Conservation (phyloP, 2,888 invertebrate species). For the Rhimphoctona megacephalus region DNA sequence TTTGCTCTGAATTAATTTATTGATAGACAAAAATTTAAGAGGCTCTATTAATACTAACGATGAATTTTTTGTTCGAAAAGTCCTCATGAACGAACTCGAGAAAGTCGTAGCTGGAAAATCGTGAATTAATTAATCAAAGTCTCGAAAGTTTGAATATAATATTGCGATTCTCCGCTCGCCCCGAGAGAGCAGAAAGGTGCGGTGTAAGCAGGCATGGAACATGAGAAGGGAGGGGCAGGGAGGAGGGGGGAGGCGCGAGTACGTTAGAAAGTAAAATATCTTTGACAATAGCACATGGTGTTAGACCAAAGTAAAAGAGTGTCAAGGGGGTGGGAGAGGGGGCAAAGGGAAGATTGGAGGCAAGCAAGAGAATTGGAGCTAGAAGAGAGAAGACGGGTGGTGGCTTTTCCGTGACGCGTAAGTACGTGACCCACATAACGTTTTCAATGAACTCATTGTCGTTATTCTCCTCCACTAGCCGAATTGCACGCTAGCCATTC, state of each 20-base stretch:
- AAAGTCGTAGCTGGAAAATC: not conserved
- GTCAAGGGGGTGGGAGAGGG: not conserved
- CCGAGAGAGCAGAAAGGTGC: conserved; percentile 18
- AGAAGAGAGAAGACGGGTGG: conserved; percentile 37
- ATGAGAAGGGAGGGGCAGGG: not conserved
- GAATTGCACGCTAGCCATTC: conserved; percentile 53
- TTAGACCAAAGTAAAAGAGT: conserved; percentile 28
- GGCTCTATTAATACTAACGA: not conserved
- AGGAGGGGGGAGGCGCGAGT: not conserved
- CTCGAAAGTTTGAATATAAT: conserved; percentile 29
- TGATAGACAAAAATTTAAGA: not conserved
- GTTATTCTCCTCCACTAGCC: conserved; percentile 60
- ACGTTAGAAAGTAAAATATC: conserved; percentile 45
- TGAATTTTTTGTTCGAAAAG: not conserved
- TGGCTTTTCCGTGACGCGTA: conserved; percentile 63
- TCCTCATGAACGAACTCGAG: not conserved
- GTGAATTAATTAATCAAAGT: conserved; percentile 3
- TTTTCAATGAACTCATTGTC: conserved; percentile 69
- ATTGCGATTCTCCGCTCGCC: conserved; percentile 2
- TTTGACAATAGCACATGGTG: conserved; percentile 54
- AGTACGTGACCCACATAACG: conserved; percentile 71
- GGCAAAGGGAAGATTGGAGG: not conserved
- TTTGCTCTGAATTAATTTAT: not conserved
- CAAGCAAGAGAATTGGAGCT: conserved; percentile 8
- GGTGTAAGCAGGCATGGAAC: too few species aligned